phyloP scores from a whole-genome alignment of 1,140 invertebrate genomes.

The Callitettix versicolor region DNA sequence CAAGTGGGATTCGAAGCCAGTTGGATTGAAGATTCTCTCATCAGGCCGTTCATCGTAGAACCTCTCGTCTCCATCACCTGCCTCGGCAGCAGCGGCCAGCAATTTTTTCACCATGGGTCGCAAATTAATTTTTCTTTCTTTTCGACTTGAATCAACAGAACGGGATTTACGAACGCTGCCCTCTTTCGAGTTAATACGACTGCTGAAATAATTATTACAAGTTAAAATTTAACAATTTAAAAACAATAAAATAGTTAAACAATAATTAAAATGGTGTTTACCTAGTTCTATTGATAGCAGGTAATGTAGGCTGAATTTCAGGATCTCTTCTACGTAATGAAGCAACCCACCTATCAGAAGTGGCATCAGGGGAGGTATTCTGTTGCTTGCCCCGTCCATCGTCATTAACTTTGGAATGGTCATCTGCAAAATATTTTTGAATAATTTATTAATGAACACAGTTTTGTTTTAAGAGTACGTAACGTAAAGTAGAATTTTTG shows the following conservation, averaged over 20 bases:
- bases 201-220: not conserved
- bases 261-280: conserved; percentile 19
- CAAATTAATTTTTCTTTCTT: conserved; percentile 18
- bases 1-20: conserved; percentile 65
- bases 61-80: conserved; percentile 7
- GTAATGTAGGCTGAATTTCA: conserved; percentile 50
- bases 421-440: too few species aligned
- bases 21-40: conserved; percentile 50
- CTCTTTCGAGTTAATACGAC: not conserved
- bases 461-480: too few species aligned
- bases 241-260: conserved; percentile 23
- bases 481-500: too few species aligned
- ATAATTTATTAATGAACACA: too few species aligned
- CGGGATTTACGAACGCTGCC: conserved; percentile 24
- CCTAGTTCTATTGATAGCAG: conserved; percentile 39
- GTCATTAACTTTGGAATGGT: too few species aligned
- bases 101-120: conserved; percentile 21
- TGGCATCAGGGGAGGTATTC: conserved; percentile 23
- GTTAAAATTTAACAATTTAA: conserved; percentile 19
- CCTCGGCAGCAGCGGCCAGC: conserved; percentile 13
- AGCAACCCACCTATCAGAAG: conserved; percentile 43
- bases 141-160: not conserved
- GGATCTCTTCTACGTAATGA: conserved; percentile 50
- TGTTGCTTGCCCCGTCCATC: not conserved
- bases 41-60: conserved; percentile 7